These are phyloP conservation scores for Allobates femoralis DNA, from an alignment of 2,797 vertebrate species.

Conservation along the genomic window DNA sequence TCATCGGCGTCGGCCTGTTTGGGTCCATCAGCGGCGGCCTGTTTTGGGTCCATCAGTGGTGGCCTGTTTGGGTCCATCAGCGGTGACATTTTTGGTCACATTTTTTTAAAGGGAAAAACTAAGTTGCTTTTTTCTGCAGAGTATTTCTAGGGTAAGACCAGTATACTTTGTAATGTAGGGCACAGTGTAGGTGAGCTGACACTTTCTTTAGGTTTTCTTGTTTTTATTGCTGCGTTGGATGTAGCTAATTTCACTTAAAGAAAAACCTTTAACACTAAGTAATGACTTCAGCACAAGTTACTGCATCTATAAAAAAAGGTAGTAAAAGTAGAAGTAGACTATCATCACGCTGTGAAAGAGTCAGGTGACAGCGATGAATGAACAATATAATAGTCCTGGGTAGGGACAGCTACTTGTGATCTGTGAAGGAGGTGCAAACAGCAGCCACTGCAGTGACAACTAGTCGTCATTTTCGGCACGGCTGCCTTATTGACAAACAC, in stretches of 20 bases:
- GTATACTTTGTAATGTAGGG: neutral
- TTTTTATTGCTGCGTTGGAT: neutral
- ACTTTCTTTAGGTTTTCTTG: neutral
- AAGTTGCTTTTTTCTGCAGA: no score
- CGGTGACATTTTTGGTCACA: no score
- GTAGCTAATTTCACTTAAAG: neutral
- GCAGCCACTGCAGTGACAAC: constrained; percentile 17
- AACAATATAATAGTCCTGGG: neutral
- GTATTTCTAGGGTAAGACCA: no score
- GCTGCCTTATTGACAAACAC: neutral
- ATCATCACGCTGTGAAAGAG: neutral
- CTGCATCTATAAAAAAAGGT: neutral
- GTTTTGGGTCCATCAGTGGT: no score
- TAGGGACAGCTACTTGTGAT: neutral
- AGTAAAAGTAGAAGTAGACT: neutral
- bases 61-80: no score
- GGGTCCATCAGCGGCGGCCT: no score
- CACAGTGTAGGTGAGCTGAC: neutral
- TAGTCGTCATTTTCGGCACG: constrained; percentile 36
- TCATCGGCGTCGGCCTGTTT: no score
- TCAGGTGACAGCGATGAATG: neutral
- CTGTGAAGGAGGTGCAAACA: constrained; percentile 22
- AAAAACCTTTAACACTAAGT: neutral
- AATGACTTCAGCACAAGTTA: neutral
- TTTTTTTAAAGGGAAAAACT: no score